Base-by-base conservation (phyloP, 2,113 vertebrate genomes). In the Halcyon senegalensis region DNA sequence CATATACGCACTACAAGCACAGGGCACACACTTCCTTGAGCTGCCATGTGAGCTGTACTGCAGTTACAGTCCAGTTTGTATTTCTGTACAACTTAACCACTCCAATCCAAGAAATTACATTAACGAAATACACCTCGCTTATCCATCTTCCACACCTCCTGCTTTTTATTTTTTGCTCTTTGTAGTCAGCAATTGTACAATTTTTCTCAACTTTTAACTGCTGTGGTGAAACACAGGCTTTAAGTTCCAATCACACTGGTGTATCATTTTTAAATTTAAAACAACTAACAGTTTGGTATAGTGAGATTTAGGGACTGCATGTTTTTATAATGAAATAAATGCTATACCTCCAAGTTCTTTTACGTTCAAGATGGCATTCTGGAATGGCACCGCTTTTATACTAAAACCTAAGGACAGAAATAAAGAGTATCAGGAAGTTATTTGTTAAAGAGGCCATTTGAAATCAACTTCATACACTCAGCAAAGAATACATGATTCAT, bases 301-400 rank as follows among this genome's bases (percentile, higher is more conserved):
- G 73, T 33, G 11, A 72, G 19, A 37, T 79, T 84, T 68, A 76
- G 41, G 84, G 16, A 80, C 7, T 46, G 64, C 13, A 76, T 39
- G 35, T 80, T 91, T 87, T 81, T 53, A 84, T 37, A 58, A 82
- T 13, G 18, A 70, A 96, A 90, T 75, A 97, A 94, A 93, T 39
- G 51, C 67, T 97, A 97, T 99, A 99, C 99, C 99, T 99, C 99
- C 99, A 73, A 99, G 99, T 98, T 99, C 99, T 98, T 99, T 99
- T 87, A 99, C 98, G 93, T 99, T 99, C 98, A 99, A 97, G 98
- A 99, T 98, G 94, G 99, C 99, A 97, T 99, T 99, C 97, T 99
- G 98, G 97, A 99, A 99, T 91, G 99, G 98, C 96, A 99, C 99
- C 39, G 99, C 99, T 98, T 99, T 99, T 98, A 99, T 99, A 97